phyloP scores from a whole-genome alignment of 2,797 vertebrate species.

The Rhinichthys osculus region DNA sequence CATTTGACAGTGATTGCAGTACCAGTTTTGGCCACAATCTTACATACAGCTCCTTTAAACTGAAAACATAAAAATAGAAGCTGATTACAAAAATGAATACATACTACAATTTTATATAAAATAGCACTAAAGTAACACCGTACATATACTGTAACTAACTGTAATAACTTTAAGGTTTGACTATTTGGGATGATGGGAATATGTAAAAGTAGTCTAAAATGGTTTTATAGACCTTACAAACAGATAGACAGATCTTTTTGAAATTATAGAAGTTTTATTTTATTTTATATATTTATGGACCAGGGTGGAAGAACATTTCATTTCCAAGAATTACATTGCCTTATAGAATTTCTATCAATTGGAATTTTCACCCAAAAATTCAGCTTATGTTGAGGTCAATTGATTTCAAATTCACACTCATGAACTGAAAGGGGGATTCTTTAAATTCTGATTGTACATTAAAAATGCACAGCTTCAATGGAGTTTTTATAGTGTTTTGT shows the following conservation, averaged over 20 bases:
- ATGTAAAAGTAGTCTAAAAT: not conserved
- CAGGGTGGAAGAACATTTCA: not conserved
- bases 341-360: not conserved
- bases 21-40: no score
- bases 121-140: not conserved
- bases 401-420: not conserved
- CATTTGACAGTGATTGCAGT: no score
- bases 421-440: not conserved
- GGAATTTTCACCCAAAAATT: not conserved
- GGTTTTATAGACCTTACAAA: not conserved
- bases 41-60: no score
- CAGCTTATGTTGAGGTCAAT: not conserved
- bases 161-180: no score
- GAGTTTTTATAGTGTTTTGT: not conserved
- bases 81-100: no score
- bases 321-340: not conserved
- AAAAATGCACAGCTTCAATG: not conserved
- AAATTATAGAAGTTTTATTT: no score
- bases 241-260: not conserved
- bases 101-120: no score
- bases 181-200: not conserved
- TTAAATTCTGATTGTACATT: not conserved
- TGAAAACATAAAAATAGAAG: no score
- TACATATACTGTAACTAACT: not conserved
- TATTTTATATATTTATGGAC: not conserved